These are phyloP conservation scores for Conus betulinus DNA, from an alignment of 1,140 invertebrate genomes.

Conservation along the genomic window DNA sequence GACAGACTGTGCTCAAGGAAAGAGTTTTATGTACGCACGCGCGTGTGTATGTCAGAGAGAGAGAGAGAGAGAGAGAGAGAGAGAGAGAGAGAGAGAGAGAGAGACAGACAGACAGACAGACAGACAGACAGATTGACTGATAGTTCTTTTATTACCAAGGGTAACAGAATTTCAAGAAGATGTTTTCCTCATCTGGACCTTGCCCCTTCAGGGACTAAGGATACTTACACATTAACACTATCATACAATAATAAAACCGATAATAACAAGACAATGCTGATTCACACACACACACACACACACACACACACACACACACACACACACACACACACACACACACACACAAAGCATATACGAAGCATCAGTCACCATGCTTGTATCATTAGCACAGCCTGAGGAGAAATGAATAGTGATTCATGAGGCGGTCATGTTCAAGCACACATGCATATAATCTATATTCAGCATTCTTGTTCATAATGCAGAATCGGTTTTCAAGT, in stretches of 20 bases:
- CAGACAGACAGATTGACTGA: neutral
- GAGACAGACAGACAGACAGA: conserved; percentile 1
- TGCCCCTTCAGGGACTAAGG: too few species aligned
- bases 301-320: conserved; percentile 20
- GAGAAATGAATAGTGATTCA: too few species aligned
- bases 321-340: conserved; percentile 4
- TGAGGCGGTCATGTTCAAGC: too few species aligned
- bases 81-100: neutral
- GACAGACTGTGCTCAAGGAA: neutral
- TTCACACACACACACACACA: conserved; percentile 18
- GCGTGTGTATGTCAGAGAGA: neutral
- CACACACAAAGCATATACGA: neutral
- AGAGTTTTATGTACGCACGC: too few species aligned
- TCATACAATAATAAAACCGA: neutral
- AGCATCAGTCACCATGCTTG: neutral
- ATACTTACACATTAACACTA: neutral
- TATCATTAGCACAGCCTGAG: too few species aligned
- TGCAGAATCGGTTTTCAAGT: too few species aligned
- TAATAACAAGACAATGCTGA: neutral
- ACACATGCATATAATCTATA: too few species aligned
- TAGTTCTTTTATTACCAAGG: neutral
- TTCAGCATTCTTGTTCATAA: too few species aligned
- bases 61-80: conserved; percentile 12
- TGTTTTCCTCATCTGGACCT: too few species aligned
- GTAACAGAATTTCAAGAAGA: too few species aligned